Base-by-base conservation (phyloP, 2,113 vertebrate species). In the Ptychochromis oligacanthus region DNA sequence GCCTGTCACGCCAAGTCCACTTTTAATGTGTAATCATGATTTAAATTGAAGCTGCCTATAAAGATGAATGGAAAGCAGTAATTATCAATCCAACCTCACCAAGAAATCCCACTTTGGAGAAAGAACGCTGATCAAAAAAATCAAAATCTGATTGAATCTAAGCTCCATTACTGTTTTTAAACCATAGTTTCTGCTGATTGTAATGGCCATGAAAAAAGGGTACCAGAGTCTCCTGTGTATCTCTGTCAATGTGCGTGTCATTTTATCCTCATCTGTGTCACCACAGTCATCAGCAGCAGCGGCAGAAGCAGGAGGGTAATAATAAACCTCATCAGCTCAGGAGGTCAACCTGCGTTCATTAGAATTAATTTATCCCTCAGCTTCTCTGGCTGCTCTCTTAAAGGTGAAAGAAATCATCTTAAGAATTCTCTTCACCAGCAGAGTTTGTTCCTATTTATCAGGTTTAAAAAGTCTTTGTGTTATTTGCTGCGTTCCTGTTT, bases 311-410 rank as follows among this genome's bases (percentile, higher is more conserved):
- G 88, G 60, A 87, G 77, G 46, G 55, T 77, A 46, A 86, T 79
- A 84, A 92, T 84, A 89, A 81, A 84, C 65, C 75, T 89, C 85
- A 89, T 91, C 89, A 82, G 65, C 81, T 77, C 75, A 79, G 85
- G 85, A 85, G 80, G 83, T 77, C 31, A 38, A 77, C 81, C 77
- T 61, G 28, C 80, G 86, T 86, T 86, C 84, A 91, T 92, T 88
- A 78, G 58, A 87, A 85, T 91, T 88, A 24, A 88, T 90, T 91
- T 86, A 58, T 24, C 60, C 59, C 76, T 65, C 72, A 74, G 80
- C 76, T 58, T 65, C 77, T 65, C 67, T 46, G 31, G 81, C 84
- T 89, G 83, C 83, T 76, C 34, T 31, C 59, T 59, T 55, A 40
- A 79, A 90, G 77, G 76, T 80, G 65, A 61, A 46, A 84, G 85